phyloP scores from a whole-genome alignment of 1,140 invertebrate genomes.

The Parasteatoda tepidariorum region DNA sequence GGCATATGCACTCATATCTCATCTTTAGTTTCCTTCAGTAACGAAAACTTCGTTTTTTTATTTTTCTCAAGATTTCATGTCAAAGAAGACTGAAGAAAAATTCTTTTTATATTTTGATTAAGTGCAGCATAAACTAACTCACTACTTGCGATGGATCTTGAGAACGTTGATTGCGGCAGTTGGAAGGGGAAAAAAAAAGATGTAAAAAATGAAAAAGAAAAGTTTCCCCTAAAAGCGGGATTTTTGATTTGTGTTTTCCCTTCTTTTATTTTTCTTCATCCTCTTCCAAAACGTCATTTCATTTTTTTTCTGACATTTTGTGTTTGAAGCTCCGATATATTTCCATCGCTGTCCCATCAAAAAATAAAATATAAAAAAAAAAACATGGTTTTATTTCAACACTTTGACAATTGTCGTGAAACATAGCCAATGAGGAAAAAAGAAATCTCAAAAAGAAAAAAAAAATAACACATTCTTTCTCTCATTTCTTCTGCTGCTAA shows the following conservation, averaged over 20 bases:
- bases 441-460: not conserved
- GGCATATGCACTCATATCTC: not conserved
- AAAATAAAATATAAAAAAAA: not conserved
- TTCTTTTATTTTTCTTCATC: not conserved
- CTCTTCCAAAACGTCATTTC: not conserved
- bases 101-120: slow-evolving; percentile 29
- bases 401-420: slow-evolving; percentile 1
- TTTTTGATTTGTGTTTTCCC: not conserved
- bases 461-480: not conserved
- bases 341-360: slow-evolving; percentile 18
- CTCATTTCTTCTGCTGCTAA: slow-evolving; percentile 24
- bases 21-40: not conserved
- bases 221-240: slow-evolving; percentile 3
- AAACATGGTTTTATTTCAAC: slow-evolving; percentile 27
- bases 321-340: too few relatives aligned
- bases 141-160: not conserved
- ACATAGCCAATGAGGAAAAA: slow-evolving; percentile 6
- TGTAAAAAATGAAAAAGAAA: not conserved
- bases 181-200: not conserved
- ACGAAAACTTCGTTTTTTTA: not conserved
- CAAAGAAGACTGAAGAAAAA: not conserved
- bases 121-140: slow-evolving; percentile 20
- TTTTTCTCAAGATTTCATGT: not conserved
- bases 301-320: not conserved
- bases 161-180: slow-evolving; percentile 4